Base-by-base conservation (phyloP, 2,797 vertebrate genomes). In the Diceros bicornis region DNA sequence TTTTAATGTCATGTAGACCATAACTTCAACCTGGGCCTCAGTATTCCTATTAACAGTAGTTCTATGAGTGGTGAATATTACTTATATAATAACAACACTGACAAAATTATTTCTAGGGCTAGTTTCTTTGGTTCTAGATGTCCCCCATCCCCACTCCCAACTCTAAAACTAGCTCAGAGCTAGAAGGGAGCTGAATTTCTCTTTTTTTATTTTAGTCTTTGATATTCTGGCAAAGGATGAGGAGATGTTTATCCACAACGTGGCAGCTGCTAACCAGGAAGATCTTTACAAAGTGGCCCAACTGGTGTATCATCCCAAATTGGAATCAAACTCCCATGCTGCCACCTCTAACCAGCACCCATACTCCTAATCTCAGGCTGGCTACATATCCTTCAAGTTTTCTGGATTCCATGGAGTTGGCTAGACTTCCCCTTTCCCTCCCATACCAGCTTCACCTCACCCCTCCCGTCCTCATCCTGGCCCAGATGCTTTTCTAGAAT, bases 141-240 rank as follows among this genome's bases (percentile, higher is more conserved):
- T 7, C 13, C 2, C 4, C 47, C 12, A 61, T 34, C 29, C n/a
- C n/a, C 21, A 37, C 20, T 7, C 12, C 12, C 44, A 97, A 84
- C 32, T 62, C 55, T 8, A 91, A 93, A 72, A 77, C 34, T 83
- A 82, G 9, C 44, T 47, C 20, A 61, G 7, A 78, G n/a, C 29
- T 88, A 57, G 6, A 84, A 82, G n/a, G 29, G 21, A 50, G 18
- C 16, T 87, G 9, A 23, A 61, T 66, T 87, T 3, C 12, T 91
- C 5, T 79, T 81, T 96, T 96, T 81, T 52, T 34, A 86, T 90
- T 96, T 94, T n/a, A 64, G 61, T 44, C 32, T 88, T 96, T 82
- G 44, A 44, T 27, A 64, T 88, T 79, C 32, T 93, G 52, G 14
- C 29, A 64, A 79, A 97, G 34, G 29, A 81, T 66, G 27, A 81